Percentiles rank a stretch among this genome's conserved stretches.
Evolutionary conservation across 2,113 vertebrate species (phyloP).

Genomic region (Pomatostomus ruficeps): DNA sequence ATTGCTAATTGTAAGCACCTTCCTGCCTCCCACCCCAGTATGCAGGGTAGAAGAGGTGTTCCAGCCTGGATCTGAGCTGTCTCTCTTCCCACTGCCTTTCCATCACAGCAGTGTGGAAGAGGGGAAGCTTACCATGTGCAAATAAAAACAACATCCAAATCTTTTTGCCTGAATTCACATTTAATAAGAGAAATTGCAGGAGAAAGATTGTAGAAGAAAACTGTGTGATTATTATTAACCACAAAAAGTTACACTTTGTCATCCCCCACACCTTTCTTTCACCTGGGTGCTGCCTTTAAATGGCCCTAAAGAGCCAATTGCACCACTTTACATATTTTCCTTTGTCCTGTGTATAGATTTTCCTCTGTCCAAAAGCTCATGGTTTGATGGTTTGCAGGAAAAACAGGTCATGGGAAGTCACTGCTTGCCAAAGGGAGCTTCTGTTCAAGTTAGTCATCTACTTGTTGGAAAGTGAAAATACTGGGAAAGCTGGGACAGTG

Average conservation of each 20-base stretch:
- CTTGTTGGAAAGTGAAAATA: background rate
- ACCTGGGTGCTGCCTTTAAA: background rate
- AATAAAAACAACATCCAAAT: background rate
- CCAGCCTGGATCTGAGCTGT: background rate
- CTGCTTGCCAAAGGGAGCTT: background rate
- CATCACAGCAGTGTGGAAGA: background rate
- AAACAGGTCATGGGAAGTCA: background rate
- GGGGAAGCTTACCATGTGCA: background rate
- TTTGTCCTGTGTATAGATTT: background rate
- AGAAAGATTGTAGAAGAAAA: background rate
- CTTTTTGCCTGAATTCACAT: background rate
- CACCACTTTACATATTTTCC: rapidly evolving
- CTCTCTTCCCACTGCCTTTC: background rate
- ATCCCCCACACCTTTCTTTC: background rate
- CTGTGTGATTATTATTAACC: background rate
- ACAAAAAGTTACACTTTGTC: background rate
- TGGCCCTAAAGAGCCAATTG: background rate
- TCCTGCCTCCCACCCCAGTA: background rate
- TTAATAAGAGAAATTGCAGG: background rate
- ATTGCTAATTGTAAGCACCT: constrained; percentile 43
- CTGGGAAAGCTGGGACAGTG: background rate
- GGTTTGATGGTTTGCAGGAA: background rate
- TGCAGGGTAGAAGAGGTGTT: background rate
- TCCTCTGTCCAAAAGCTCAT: background rate
- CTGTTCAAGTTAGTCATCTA: background rate